phyloP scores from a whole-genome alignment of 2,113 vertebrate genomes.

The Perca fluviatilis region DNA sequence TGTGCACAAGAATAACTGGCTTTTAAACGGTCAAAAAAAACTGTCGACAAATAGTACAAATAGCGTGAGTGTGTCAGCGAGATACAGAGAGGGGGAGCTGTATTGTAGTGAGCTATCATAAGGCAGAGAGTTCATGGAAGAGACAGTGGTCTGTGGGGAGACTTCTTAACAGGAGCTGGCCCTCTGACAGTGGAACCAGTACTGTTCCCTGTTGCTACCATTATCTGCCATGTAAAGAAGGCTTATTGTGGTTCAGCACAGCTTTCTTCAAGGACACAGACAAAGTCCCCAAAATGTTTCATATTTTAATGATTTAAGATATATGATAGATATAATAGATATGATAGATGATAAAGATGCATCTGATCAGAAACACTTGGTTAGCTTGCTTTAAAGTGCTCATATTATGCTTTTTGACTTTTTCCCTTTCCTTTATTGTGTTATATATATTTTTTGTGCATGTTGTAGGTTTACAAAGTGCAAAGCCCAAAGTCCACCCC shows the following conservation, averaged over 20 bases:
- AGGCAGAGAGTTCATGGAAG: slow-evolving; percentile 16
- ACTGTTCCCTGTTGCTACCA: slow-evolving; percentile 2
- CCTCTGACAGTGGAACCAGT: slow-evolving; percentile 16
- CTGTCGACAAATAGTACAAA: not conserved
- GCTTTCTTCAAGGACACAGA: not conserved
- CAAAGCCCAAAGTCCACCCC: too few relatives aligned
- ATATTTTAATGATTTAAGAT: not conserved
- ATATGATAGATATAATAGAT: too few relatives aligned
- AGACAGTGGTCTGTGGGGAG: slow-evolving; percentile 41
- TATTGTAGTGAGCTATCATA: slow-evolving; percentile 3
- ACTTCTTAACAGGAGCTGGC: not conserved
- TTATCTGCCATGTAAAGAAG: slow-evolving; percentile 21
- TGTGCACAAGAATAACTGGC: not conserved
- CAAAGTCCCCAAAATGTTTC: not conserved
- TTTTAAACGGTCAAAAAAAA: not conserved
- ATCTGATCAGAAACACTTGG: not conserved
- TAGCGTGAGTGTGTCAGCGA: not conserved
- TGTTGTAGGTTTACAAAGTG: too few relatives aligned
- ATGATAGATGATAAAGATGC: not conserved
- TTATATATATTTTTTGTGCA: too few relatives aligned
- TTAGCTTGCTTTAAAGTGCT: too few relatives aligned
- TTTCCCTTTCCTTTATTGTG: too few relatives aligned
- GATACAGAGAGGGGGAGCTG: not conserved
- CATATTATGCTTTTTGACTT: too few relatives aligned
- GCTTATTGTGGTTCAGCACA: slow-evolving; percentile 7